Conservation (phyloP, 2,113 vertebrate species). For the Siniperca knerii region DNA sequence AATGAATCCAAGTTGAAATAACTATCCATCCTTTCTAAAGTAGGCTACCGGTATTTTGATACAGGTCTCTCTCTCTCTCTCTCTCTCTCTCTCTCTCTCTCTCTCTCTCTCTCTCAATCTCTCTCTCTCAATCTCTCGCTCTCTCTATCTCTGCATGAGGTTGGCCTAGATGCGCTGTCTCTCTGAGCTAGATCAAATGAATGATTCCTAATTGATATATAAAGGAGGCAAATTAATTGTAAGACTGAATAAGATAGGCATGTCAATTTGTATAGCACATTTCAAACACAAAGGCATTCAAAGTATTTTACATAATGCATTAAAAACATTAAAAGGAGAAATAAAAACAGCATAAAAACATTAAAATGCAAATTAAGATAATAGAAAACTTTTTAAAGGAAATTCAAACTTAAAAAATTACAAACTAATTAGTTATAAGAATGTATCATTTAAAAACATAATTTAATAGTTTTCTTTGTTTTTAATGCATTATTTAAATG, state of each 20-base stretch:
- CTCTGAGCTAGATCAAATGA: no score
- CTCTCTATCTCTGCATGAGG: no score
- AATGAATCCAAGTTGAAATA: no score
- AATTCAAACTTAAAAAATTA: no score
- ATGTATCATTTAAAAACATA: neutral
- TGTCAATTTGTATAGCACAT: neutral
- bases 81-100: no score
- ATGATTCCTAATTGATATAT: no score
- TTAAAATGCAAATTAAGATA: neutral
- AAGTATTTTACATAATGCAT: neutral
- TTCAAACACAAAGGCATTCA: neutral
- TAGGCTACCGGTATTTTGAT: no score
- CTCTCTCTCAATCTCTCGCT: no score
- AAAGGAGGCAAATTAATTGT: neutral
- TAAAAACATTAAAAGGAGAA: neutral
- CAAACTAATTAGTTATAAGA: neutral
- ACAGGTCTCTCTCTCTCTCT: no score
- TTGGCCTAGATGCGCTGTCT: no score
- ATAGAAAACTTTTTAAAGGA: neutral
- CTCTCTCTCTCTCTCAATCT: no score
- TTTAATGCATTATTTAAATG: neutral
- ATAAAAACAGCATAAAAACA: neutral
- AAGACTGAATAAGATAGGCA: neutral
- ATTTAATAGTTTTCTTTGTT: neutral
- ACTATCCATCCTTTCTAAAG: no score